A percentile compares a stretch with the other conserved stretches of the same genome.
phyloP scores from a whole-genome alignment of 2,888 invertebrate genomes.

The Rhyacophila evoluta region DNA sequence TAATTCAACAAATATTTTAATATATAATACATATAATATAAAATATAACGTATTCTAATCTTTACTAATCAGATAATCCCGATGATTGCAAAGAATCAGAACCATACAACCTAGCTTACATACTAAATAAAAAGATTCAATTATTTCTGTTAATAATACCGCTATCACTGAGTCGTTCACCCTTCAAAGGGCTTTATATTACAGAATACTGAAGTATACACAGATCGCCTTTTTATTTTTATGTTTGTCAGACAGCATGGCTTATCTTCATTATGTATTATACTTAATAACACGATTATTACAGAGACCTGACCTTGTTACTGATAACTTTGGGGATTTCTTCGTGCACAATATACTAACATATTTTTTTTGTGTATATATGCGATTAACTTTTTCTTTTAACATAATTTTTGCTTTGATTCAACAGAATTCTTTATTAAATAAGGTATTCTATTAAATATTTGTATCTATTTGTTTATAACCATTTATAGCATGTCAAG shows the following conservation, averaged over 20 bases:
- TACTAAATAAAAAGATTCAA: no score
- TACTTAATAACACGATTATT: slow-evolving; percentile 21
- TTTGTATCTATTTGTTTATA: no score
- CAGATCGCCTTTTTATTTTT: not conserved
- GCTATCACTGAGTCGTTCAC: not conserved
- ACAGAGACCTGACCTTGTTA: not conserved
- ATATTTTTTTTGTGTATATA: no score
- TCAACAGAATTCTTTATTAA: no score
- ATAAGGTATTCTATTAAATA: no score
- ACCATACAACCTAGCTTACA: no score
- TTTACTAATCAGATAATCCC: not conserved
- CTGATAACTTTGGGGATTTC: not conserved
- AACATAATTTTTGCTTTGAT: no score
- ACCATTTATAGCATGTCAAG: no score
- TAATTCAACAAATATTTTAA: no score
- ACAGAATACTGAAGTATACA: not conserved
- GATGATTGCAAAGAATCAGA: not conserved
- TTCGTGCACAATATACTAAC: not conserved
- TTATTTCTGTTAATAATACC: not conserved
- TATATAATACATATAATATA: no score
- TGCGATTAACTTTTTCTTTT: no score
- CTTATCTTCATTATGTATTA: slow-evolving; percentile 1
- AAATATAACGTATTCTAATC: no score
- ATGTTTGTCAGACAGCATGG: not conserved
- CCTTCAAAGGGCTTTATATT: not conserved